Evolutionary conservation across 2,888 invertebrate species (phyloP).

Genomic region (Xestia c-nigrum): DNA sequence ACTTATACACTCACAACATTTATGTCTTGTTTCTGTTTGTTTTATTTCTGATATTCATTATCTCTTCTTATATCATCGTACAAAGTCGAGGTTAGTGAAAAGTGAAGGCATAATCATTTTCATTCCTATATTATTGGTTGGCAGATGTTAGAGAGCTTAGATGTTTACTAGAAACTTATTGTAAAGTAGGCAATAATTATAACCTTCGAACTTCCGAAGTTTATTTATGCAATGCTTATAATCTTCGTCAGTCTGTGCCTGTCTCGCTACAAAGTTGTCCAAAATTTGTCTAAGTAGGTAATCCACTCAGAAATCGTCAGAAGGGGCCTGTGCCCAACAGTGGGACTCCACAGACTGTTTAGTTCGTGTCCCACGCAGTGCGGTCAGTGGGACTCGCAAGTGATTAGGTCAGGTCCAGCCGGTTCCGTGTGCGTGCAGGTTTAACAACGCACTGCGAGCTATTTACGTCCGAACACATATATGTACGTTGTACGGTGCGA

Average conservation of each 20-base stretch:
- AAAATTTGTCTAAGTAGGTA: not conserved
- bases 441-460: not conserved
- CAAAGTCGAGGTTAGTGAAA: not conserved
- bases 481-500: not conserved
- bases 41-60: not conserved
- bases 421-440: slow-evolving; percentile 13
- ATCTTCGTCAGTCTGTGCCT: not conserved
- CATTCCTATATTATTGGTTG: not conserved
- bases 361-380: no score
- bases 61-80: not conserved
- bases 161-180: not conserved
- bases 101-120: not conserved
- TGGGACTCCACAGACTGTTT: not conserved
- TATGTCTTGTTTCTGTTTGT: no score
- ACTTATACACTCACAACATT: no score
- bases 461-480: slow-evolving; percentile 21
- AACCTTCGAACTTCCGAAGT: not conserved
- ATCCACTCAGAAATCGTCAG: not conserved
- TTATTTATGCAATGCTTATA: not conserved
- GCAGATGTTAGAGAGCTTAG: not conserved
- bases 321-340: not conserved
- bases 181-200: not conserved
- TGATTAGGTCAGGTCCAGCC: slow-evolving; percentile 2
- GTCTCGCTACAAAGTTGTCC: not conserved
- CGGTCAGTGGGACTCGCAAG: not conserved